phyloP scores from a whole-genome alignment of 2,113 vertebrate genomes.

The Xenopus tropicalis region DNA sequence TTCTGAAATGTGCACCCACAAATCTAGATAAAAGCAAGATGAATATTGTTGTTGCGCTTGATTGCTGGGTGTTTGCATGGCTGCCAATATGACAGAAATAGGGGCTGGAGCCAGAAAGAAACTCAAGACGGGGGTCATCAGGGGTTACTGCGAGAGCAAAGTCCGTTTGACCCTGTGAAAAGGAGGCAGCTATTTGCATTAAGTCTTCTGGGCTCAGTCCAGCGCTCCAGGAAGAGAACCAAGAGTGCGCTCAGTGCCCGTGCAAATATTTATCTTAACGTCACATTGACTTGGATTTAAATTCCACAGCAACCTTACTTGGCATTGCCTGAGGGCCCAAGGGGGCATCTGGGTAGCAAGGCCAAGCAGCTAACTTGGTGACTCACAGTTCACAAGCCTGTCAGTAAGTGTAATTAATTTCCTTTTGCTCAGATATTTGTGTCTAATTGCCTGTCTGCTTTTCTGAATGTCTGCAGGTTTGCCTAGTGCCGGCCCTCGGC shows the following conservation, averaged over 20 bases:
- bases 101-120: background rate
- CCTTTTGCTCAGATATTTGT: slow-evolving; percentile 59
- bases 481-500: slow-evolving; percentile 12
- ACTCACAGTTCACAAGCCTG: slow-evolving; percentile 30
- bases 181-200: slow-evolving; percentile 15
- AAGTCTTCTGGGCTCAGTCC: slow-evolving; percentile 30
- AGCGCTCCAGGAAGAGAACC: slow-evolving; percentile 37
- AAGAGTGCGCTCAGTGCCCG: slow-evolving; percentile 29
- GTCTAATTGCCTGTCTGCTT: slow-evolving; percentile 64
- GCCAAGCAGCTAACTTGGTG: slow-evolving; percentile 24
- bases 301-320: slow-evolving; percentile 39
- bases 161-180: slow-evolving; percentile 32
- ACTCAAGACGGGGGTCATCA: slow-evolving; percentile 16
- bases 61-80: background rate
- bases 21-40: too few relatives aligned
- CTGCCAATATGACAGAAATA: slow-evolving; percentile 9
- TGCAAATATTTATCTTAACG: slow-evolving; percentile 41
- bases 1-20: too few relatives aligned
- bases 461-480: slow-evolving; percentile 49
- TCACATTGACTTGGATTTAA: slow-evolving; percentile 40
- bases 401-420: slow-evolving; percentile 38
- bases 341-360: slow-evolving; percentile 34
- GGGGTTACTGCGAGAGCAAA: slow-evolving; percentile 3
- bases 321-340: slow-evolving; percentile 20
- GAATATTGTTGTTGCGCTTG: too few relatives aligned